These are phyloP conservation scores for Xestia c-nigrum DNA, from an alignment of 2,888 invertebrate species.

Conservation along the genomic window DNA sequence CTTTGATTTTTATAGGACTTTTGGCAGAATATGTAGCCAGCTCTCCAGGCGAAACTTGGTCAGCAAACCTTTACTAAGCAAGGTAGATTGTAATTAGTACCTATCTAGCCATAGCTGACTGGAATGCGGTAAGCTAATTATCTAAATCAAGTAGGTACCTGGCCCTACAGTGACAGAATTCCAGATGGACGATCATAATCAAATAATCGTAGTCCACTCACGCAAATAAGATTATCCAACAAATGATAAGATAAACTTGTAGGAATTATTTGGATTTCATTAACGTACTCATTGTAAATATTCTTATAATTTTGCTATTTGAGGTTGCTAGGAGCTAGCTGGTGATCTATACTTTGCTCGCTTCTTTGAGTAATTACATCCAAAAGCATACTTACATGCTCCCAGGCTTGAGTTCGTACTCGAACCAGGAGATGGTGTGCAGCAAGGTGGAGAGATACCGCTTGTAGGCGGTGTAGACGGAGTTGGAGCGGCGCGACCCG, in stretches of 20 bases:
- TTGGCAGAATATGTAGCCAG: neutral
- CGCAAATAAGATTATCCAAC: neutral
- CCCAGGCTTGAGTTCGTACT: constrained; percentile 91
- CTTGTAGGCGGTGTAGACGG: constrained; percentile 93
- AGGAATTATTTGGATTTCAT: neutral
- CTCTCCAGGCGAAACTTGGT: neutral
- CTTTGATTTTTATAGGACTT: neutral
- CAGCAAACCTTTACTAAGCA: neutral
- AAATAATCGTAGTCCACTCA: neutral
- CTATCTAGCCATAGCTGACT: neutral
- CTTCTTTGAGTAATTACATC: neutral
- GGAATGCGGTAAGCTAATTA: neutral
- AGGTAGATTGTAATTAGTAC: neutral
- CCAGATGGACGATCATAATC: neutral
- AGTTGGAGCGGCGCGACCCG: constrained; percentile 93
- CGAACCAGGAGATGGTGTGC: constrained; percentile 95
- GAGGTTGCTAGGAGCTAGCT: too few species aligned
- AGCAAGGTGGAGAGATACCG: constrained; percentile 95
- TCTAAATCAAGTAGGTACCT: neutral
- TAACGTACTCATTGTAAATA: neutral
- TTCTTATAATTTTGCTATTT: too few species aligned
- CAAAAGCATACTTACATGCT: constrained; percentile 86
- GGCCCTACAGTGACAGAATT: neutral
- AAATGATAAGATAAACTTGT: neutral
- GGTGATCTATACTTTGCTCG: neutral